Evolutionary conservation across 2,888 invertebrate genomes (phyloP).

Genomic region (Eumerus sabulonum): DNA sequence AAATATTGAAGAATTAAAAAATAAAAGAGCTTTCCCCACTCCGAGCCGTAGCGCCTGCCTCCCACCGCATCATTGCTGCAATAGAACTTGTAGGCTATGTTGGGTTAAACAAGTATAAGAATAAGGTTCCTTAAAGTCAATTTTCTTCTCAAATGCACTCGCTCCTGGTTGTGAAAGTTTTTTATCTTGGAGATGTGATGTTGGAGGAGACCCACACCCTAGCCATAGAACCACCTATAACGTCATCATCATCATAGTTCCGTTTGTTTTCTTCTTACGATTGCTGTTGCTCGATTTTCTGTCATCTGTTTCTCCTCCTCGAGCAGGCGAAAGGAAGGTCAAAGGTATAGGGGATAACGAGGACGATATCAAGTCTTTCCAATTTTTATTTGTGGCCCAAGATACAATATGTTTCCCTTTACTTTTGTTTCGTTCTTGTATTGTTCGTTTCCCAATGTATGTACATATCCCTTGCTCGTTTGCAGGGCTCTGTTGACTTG

Average conservation of each 20-base stretch:
- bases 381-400: constrained; percentile 58
- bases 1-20: constrained; percentile 50
- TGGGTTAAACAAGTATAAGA: constrained; percentile 38
- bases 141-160: constrained; percentile 64
- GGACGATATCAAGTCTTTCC: constrained; percentile 61
- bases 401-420: neutral
- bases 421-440: constrained; percentile 22
- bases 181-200: constrained; percentile 59
- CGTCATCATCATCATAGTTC: neutral
- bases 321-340: constrained; percentile 24
- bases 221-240: neutral
- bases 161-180: constrained; percentile 66
- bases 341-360: constrained; percentile 1
- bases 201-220: constrained; percentile 43
- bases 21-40: constrained; percentile 26
- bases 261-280: constrained; percentile 17
- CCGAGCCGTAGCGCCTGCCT: no score
- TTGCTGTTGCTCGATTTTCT: neutral
- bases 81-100: neutral
- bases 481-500: constrained; percentile 35
- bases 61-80: constrained; percentile 7
- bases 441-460: constrained; percentile 23
- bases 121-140: constrained; percentile 31
- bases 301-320: constrained; percentile 44
- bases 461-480: constrained; percentile 43